Evolutionary conservation across 2,888 invertebrate genomes (phyloP).

Genomic region (Xylota segnis): DNA sequence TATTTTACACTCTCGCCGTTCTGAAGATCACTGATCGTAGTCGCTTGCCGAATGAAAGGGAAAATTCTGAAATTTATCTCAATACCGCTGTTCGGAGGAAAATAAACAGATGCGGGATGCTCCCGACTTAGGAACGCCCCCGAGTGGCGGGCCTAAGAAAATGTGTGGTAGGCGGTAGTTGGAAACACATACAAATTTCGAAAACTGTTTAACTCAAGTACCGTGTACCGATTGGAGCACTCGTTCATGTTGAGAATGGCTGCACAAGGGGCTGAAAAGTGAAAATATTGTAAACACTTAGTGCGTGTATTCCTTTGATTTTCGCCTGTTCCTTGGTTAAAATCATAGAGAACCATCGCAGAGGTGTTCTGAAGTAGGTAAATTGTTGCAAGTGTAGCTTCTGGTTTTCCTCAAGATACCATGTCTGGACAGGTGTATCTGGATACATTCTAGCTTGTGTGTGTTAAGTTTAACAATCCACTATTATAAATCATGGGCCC

Average conservation of each 20-base stretch:
- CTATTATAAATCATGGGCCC: slow-evolving; percentile 66
- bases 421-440: slow-evolving; percentile 62
- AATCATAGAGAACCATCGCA: slow-evolving; percentile 11
- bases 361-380: slow-evolving; percentile 19
- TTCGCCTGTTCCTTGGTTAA: slow-evolving; percentile 11
- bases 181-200: slow-evolving; percentile 27
- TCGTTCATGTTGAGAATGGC: slow-evolving; percentile 65
- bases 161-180: not conserved
- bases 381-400: slow-evolving; percentile 54
- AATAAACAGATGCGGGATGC: slow-evolving; percentile 46
- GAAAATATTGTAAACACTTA: slow-evolving; percentile 54
- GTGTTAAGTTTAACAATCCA: slow-evolving; percentile 52
- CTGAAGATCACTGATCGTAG: slow-evolving; percentile 40
- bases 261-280: slow-evolving; percentile 43
- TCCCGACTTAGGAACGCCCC: slow-evolving; percentile 39
- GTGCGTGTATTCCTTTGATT: slow-evolving; percentile 55
- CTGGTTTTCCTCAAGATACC: slow-evolving; percentile 62
- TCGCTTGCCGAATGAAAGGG: slow-evolving; percentile 46
- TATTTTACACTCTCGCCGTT: slow-evolving; percentile 33
- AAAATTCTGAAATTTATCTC: slow-evolving; percentile 30
- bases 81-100: slow-evolving; percentile 5
- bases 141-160: slow-evolving; percentile 24
- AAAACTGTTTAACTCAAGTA: slow-evolving; percentile 63
- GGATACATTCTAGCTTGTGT: slow-evolving; percentile 29
- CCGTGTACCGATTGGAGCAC: slow-evolving; percentile 54